Conservation (phyloP, 2,888 invertebrate species). For the Anorthoa munda region DNA sequence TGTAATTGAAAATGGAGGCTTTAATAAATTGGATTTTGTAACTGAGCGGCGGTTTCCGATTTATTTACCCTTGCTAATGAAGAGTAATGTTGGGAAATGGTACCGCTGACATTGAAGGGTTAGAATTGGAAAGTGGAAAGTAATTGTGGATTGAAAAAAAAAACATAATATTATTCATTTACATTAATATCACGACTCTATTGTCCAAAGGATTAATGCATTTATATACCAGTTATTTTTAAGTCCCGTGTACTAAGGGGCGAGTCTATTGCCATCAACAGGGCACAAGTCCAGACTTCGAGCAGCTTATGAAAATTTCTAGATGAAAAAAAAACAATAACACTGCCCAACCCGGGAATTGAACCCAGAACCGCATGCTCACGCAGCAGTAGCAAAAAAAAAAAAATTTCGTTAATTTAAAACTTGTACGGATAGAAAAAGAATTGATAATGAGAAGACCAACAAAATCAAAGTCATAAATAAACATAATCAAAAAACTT, state of each 20-base stretch:
- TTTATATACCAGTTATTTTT: too few relatives aligned
- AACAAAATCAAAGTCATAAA: neutral
- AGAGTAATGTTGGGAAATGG: constrained; percentile 34
- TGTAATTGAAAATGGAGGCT: constrained; percentile 68
- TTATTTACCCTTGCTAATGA: constrained; percentile 49
- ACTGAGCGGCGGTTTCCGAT: constrained; percentile 18
- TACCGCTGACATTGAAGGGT: constrained; percentile 15
- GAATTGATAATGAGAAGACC: neutral
- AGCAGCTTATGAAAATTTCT: too few relatives aligned
- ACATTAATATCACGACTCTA: too few relatives aligned
- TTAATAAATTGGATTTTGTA: constrained; percentile 59
- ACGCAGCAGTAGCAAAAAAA: neutral
- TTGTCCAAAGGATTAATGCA: too few relatives aligned
- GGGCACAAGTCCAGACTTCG: too few relatives aligned
- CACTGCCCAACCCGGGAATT: too few relatives aligned
- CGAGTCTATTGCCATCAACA: too few relatives aligned
- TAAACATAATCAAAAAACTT: constrained; percentile 8
- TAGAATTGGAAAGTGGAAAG: neutral
- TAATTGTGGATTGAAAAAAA: constrained; percentile 3
- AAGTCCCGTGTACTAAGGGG: too few relatives aligned
- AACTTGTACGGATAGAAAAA: neutral
- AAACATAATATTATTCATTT: too few relatives aligned
- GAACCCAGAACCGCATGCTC: too few relatives aligned
- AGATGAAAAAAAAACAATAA: too few relatives aligned
- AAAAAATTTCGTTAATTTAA: too few relatives aligned